phyloP scores from a whole-genome alignment of 2,113 vertebrate species.

The Cheilinus undulatus region DNA sequence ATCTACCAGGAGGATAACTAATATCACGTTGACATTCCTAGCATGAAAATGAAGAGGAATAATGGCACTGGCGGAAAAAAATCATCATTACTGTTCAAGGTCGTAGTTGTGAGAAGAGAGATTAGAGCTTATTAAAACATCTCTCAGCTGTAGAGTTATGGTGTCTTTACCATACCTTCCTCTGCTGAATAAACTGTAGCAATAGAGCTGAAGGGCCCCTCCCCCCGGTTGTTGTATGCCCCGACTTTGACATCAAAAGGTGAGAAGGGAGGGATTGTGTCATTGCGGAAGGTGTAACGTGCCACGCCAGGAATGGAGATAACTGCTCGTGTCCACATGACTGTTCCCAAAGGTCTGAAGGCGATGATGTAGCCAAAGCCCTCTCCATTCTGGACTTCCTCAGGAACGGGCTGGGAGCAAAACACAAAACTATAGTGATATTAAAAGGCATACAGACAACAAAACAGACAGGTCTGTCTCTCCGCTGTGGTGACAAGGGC shows the following conservation, averaged over 20 bases:
- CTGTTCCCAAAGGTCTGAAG: conserved; percentile 87
- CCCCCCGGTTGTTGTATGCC: conserved; percentile 93
- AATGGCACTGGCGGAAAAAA: conserved; percentile 32
- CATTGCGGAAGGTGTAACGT: conserved; percentile 90
- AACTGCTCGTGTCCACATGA: conserved; percentile 92
- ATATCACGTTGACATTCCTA: conserved; percentile 80
- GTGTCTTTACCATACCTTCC: conserved; percentile 84
- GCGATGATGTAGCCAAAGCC: conserved; percentile 96
- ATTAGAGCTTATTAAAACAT: conserved; percentile 55
- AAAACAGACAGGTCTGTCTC: conserved; percentile 74
- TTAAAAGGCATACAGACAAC: conserved; percentile 86
- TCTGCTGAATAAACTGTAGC: conserved; percentile 92
- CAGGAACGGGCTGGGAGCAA: conserved; percentile 91
- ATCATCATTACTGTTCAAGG: conserved; percentile 77
- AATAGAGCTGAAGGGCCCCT: conserved; percentile 93
- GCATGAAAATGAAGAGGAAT: conserved; percentile 52
- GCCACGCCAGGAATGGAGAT: conserved; percentile 88
- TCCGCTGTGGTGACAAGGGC: conserved; percentile 28
- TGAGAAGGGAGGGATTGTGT: conserved; percentile 91
- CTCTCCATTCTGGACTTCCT: conserved; percentile 95
- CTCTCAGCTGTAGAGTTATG: neutral
- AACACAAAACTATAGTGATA: conserved; percentile 89
- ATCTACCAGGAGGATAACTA: conserved; percentile 82
- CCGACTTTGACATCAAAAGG: conserved; percentile 95
- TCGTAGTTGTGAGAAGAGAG: conserved; percentile 57